These are phyloP conservation scores for Microdon myrmicae DNA, from an alignment of 2,888 invertebrate genomes.

Conservation along the genomic window DNA sequence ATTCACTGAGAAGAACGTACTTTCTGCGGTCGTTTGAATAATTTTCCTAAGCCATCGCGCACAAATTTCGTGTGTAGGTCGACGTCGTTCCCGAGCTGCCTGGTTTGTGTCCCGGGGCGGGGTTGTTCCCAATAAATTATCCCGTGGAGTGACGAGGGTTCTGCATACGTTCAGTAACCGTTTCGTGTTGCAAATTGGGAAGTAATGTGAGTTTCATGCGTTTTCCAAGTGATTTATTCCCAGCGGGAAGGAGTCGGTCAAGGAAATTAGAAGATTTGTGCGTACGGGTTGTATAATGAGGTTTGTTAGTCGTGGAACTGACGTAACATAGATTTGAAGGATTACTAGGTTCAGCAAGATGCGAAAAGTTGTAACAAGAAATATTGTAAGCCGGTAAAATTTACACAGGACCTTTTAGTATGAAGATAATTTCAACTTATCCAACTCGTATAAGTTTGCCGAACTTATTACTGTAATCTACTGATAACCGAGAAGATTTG, in stretches of 20 bases:
- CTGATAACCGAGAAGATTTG: too few relatives aligned
- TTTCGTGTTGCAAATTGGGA: slow-evolving; percentile 43
- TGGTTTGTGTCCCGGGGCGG: not conserved
- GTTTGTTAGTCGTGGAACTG: too few relatives aligned
- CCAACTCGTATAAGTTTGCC: too few relatives aligned
- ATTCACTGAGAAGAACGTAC: slow-evolving; percentile 10
- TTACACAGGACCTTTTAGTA: too few relatives aligned
- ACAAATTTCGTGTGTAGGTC: slow-evolving; percentile 25
- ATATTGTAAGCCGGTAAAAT: too few relatives aligned
- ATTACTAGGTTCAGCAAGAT: too few relatives aligned
- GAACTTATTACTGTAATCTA: too few relatives aligned
- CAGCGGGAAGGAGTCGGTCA: slow-evolving; percentile 16
- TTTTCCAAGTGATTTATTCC: slow-evolving; percentile 36
- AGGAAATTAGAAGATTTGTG: too few relatives aligned
- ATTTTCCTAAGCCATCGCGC: slow-evolving; percentile 37
- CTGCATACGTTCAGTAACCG: slow-evolving; percentile 13
- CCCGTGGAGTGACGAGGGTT: slow-evolving; percentile 34
- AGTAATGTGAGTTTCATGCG: slow-evolving; percentile 46
- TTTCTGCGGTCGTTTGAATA: slow-evolving; percentile 33
- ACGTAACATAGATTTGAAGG: too few relatives aligned
- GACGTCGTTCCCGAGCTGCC: not conserved
- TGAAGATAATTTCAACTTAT: too few relatives aligned
- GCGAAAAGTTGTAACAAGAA: too few relatives aligned
- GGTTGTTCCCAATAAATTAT: slow-evolving; percentile 34
- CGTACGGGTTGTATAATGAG: too few relatives aligned